These are phyloP conservation scores for Liasis olivaceus DNA, from an alignment of 2,797 vertebrate genomes.

Conservation along the genomic window DNA sequence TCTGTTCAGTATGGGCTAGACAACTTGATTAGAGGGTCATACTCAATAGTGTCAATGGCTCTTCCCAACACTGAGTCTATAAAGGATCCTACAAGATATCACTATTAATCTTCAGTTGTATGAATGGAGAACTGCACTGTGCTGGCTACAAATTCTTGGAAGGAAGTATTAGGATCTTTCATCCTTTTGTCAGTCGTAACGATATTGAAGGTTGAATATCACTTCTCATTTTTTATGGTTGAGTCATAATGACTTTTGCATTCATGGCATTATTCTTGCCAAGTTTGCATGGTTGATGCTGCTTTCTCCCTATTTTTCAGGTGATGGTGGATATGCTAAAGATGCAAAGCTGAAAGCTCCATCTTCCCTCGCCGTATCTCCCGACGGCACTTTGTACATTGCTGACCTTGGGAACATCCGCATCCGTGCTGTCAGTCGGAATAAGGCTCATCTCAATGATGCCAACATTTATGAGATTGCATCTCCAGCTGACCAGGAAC, in stretches of 20 bases:
- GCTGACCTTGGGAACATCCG: constrained; percentile 94
- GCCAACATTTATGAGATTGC: constrained; percentile 87
- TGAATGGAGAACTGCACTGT: constrained; percentile 61
- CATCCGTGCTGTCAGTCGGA: constrained; percentile 87
- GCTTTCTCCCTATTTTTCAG: constrained; percentile 67
- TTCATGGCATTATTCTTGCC: background rate
- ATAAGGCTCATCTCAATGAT: constrained; percentile 85
- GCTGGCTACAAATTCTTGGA: constrained; percentile 28
- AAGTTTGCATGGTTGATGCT: constrained; percentile 46
- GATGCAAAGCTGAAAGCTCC: constrained; percentile 93
- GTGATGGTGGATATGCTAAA: constrained; percentile 92
- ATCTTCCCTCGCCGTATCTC: constrained; percentile 89
- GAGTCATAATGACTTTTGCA: background rate
- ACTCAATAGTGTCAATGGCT: background rate
- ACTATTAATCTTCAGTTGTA: constrained; percentile 62
- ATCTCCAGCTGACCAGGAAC: constrained; percentile 91
- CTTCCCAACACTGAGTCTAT: background rate
- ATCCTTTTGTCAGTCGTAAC: constrained; percentile 44
- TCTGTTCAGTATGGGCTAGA: background rate
- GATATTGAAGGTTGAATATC: constrained; percentile 31
- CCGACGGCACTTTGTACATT: constrained; percentile 89
- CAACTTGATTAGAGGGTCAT: background rate
- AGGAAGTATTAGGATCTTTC: constrained; percentile 56
- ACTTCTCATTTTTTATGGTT: constrained; percentile 23
- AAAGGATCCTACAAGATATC: constrained; percentile 63